These are phyloP conservation scores for Melieria crassipennis DNA, from an alignment of 2,888 invertebrate genomes.

Conservation along the genomic window DNA sequence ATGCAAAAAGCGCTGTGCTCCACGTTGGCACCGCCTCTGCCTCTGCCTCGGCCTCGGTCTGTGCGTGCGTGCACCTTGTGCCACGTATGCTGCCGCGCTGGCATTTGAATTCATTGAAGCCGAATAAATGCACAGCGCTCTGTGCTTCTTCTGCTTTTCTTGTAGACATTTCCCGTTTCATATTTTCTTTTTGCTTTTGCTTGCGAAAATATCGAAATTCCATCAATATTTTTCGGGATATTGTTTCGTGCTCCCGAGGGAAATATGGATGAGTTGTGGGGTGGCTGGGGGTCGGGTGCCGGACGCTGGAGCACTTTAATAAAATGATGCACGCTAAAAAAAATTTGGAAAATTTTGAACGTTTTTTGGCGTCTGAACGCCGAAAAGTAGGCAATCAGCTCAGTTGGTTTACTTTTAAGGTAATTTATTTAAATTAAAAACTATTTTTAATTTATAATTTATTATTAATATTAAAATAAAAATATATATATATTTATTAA, in stretches of 20 bases:
- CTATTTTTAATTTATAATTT: too few relatives aligned
- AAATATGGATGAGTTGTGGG: constrained; percentile 4
- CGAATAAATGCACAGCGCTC: constrained; percentile 32
- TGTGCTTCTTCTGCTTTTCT: constrained; percentile 1
- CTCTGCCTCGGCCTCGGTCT: neutral
- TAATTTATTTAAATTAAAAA: too few relatives aligned
- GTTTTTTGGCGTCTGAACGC: too few relatives aligned
- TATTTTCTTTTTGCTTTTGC: neutral
- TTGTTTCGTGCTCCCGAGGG: constrained; percentile 19
- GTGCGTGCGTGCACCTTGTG: neutral
- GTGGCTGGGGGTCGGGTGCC: too few relatives aligned
- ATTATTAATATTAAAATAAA: too few relatives aligned
- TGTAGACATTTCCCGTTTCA: neutral
- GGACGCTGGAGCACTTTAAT: too few relatives aligned
- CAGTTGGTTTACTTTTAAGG: too few relatives aligned
- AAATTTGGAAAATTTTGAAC: too few relatives aligned
- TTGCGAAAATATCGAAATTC: constrained; percentile 34
- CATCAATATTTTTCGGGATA: constrained; percentile 34
- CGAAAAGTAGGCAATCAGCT: too few relatives aligned
- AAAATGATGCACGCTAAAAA: too few relatives aligned
- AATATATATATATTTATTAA: too few relatives aligned
- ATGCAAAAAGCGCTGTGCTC: constrained; percentile 38
- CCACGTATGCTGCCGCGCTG: constrained; percentile 20
- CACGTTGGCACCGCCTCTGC: neutral
- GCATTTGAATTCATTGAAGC: constrained; percentile 38